Conservation (phyloP, 2,888 invertebrate genomes). For the Amphipoea oculea region DNA sequence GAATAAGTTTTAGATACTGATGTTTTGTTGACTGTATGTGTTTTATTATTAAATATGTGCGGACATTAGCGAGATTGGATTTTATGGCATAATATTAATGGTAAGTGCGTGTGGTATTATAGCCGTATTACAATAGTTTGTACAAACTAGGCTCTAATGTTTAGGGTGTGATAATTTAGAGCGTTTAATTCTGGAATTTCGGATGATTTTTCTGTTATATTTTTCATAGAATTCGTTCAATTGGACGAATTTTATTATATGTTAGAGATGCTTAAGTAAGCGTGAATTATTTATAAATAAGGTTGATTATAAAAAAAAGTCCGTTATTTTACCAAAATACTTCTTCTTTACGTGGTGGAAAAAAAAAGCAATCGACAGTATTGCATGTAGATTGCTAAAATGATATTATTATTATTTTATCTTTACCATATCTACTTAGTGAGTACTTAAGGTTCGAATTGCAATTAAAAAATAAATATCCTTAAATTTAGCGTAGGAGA, state of each 20-base stretch:
- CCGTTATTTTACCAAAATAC: neutral
- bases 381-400: neutral
- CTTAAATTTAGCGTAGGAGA: neutral
- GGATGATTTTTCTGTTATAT: neutral
- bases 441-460: neutral
- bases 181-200: neutral
- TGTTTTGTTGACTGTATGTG: conserved; percentile 45
- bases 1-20: conserved; percentile 36
- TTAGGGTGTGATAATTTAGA: conserved; percentile 4
- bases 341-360: neutral
- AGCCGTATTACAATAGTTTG: conserved; percentile 47
- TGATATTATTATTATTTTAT: neutral
- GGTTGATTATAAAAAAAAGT: neutral
- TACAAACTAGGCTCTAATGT: conserved; percentile 20
- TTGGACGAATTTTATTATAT: too few species aligned
- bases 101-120: conserved; percentile 68
- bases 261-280: neutral
- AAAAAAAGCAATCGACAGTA: neutral
- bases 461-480: neutral
- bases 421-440: neutral
- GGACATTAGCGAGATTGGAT: conserved; percentile 73
- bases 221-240: too few species aligned
- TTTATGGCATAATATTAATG: conserved; percentile 68
- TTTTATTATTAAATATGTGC: conserved; percentile 46
- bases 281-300: neutral